A percentile compares a stretch with the other conserved stretches of the same genome.
Evolutionary conservation across 2,113 vertebrate genomes (phyloP).

Genomic region (Dromas ardeola): DNA sequence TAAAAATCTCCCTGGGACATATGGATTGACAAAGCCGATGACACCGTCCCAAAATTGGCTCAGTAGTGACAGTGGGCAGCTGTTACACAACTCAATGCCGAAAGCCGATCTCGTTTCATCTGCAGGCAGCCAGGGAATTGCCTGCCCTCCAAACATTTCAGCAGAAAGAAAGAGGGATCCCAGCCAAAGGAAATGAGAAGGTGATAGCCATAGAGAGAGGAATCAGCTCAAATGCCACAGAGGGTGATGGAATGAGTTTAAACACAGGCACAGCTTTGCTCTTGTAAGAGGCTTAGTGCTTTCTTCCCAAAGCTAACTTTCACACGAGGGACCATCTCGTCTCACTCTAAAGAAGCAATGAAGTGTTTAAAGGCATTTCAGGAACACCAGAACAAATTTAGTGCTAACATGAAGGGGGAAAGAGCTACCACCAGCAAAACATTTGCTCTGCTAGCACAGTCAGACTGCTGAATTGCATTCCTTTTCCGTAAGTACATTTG

Average conservation of each 20-base stretch:
- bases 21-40: constrained; percentile 33
- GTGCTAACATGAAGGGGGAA: neutral
- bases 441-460: neutral
- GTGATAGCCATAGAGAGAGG: constrained; percentile 23
- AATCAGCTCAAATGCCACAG: constrained; percentile 4
- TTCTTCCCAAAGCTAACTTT: neutral
- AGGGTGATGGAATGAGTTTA: constrained; percentile 26
- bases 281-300: neutral
- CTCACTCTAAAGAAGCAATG: neutral
- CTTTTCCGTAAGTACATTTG: neutral
- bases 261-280: neutral
- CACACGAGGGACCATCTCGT: neutral
- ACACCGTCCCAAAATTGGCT: constrained; percentile 36
- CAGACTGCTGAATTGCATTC: neutral
- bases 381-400: constrained; percentile 18
- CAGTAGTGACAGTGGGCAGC: constrained; percentile 34
- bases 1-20: constrained; percentile 5
- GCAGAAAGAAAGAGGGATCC: constrained; percentile 1
- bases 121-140: constrained; percentile 10
- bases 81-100: neutral
- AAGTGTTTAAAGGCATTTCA: constrained; percentile 2
- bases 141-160: constrained; percentile 19
- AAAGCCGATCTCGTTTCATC: constrained; percentile 53
- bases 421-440: neutral
- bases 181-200: constrained; percentile 55